A percentile compares a stretch with the other conserved stretches of the same genome.
These are phyloP conservation scores for Schmidtea mediterranea DNA, from an alignment of 1,140 invertebrate genomes.

Conservation along the genomic window DNA sequence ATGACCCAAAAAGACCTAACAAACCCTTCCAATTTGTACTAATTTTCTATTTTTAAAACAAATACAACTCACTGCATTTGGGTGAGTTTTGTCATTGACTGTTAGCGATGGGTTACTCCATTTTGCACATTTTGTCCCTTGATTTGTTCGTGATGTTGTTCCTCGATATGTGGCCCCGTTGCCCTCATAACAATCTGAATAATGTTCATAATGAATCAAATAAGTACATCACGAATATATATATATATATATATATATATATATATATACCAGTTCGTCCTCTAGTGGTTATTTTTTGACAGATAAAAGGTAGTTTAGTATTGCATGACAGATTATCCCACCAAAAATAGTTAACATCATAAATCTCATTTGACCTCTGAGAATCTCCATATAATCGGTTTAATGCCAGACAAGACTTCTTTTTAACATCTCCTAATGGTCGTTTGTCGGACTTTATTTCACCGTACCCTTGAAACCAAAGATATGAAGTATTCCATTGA, in stretches of 20 bases:
- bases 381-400: neutral
- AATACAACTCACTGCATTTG: neutral
- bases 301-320: conserved; percentile 1
- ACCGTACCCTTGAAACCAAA: neutral
- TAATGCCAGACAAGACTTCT: neutral
- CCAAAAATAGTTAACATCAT: conserved; percentile 4
- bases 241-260: too few species aligned
- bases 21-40: too few species aligned
- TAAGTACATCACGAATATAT: too few species aligned
- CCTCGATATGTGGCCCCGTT: conserved; percentile 13
- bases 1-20: too few species aligned
- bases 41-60: too few species aligned
- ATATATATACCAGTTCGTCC: neutral
- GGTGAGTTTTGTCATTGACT: neutral
- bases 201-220: too few species aligned
- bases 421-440: neutral
- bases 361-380: too few species aligned
- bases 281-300: neutral
- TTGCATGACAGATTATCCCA: conserved; percentile 1
- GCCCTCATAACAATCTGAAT: conserved; percentile 13
- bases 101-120: conserved; percentile 9
- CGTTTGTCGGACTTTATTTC: neutral
- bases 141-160: conserved; percentile 9
- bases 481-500: neutral
- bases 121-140: conserved; percentile 11